Evolutionary conservation across 2,797 vertebrate species (phyloP).

Genomic region (Molossus molossus): DNA sequence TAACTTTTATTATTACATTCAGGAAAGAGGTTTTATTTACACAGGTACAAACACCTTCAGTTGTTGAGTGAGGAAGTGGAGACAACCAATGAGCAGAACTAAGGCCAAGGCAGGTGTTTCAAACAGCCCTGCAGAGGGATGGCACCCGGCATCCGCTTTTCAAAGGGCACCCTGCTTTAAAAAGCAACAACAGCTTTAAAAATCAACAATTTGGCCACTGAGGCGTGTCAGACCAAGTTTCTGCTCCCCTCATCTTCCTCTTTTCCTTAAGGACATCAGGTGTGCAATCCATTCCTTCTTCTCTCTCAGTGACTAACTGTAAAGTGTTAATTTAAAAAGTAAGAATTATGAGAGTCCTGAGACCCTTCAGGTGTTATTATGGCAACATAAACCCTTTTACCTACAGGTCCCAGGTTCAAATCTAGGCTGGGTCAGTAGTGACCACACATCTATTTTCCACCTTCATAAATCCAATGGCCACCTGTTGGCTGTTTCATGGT

Average conservation of each 20-base stretch:
- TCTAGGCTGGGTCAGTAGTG: slow-evolving; percentile 86
- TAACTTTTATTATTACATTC: background rate
- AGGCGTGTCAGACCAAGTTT: background rate
- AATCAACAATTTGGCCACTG: background rate
- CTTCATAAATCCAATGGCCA: background rate
- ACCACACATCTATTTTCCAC: slow-evolving; percentile 74
- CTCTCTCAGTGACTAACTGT: slow-evolving; percentile 69
- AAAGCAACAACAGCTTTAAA: slow-evolving; percentile 37
- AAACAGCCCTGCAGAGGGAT: background rate
- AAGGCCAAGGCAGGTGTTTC: slow-evolving; percentile 68
- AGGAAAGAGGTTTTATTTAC: slow-evolving; percentile 8
- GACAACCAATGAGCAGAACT: background rate
- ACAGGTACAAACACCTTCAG: background rate
- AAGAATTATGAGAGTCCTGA: slow-evolving; percentile 80
- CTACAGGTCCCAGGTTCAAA: slow-evolving; percentile 86
- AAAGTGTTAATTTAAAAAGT: slow-evolving; percentile 80
- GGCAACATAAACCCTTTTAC: slow-evolving; percentile 86
- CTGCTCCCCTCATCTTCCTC: background rate
- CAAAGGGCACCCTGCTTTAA: background rate
- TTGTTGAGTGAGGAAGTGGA: slow-evolving; percentile 61
- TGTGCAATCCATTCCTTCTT: slow-evolving; percentile 2
- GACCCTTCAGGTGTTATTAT: slow-evolving; percentile 82
- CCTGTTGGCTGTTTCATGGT: slow-evolving; percentile 30
- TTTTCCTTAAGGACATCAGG: background rate
- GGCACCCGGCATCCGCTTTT: background rate